Percentiles rank a stretch among this genome's conserved stretches.
Evolutionary conservation across 2,113 vertebrate species (phyloP).

Genomic region (Neogale vison): DNA sequence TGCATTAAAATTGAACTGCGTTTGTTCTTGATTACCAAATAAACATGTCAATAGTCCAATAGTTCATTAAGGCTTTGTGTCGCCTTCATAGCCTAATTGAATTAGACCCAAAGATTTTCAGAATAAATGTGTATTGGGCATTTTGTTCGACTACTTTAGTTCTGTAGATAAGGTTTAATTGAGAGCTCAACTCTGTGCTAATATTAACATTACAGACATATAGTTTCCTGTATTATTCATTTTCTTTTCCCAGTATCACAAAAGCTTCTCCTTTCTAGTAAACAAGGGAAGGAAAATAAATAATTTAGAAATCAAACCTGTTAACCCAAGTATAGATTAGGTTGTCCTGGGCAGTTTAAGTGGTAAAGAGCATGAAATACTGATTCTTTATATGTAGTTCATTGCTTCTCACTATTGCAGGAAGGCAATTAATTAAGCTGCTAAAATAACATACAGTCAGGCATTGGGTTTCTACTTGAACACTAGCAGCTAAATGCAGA

Average conservation of each 20-base stretch:
- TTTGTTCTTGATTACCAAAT: neutral
- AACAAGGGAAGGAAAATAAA: constrained; percentile 43
- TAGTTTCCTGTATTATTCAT: neutral
- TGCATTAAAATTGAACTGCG: neutral
- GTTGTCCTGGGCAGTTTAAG: neutral
- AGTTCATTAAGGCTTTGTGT: neutral
- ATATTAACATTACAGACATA: neutral
- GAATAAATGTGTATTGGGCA: neutral
- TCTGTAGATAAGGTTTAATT: neutral
- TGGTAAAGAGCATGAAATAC: neutral
- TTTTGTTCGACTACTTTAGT: neutral
- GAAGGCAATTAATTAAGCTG: constrained; percentile 30
- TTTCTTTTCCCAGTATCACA: neutral
- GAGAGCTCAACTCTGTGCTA: neutral
- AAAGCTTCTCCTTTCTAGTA: constrained; percentile 29
- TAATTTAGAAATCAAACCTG: neutral
- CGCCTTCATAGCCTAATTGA: neutral
- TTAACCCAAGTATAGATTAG: neutral
- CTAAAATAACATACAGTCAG: constrained; percentile 11
- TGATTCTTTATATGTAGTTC: constrained; percentile 20
- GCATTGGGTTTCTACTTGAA: constrained; percentile 1
- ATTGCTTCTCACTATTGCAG: neutral
- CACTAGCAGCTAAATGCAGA: neutral
- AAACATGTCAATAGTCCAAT: neutral
- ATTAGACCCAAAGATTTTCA: constrained; percentile 28